Base-by-base conservation (phyloP, 2,113 vertebrate species). In the Ia io region DNA sequence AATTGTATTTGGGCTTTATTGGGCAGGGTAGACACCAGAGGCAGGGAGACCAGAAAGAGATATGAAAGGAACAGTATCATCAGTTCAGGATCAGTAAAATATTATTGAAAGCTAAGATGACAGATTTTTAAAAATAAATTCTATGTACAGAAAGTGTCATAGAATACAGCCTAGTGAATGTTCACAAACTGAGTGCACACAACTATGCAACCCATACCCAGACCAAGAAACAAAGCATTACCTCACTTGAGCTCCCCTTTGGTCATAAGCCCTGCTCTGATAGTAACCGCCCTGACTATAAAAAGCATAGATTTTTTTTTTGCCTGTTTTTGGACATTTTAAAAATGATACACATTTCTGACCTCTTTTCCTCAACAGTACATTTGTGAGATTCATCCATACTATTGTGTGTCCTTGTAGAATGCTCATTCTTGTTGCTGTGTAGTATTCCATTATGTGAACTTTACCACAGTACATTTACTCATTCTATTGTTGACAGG, bases 331-430 rank as follows among this genome's bases (percentile, higher is more conserved):
- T 74, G 28, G 63, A 28, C 59, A 59, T 79, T 86, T 91, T 40
- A 17, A 63, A 79, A 89, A 28, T 89, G 53, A 83, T 70, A 49
- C 51, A 30, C 2, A 3, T 95, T 78, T 89, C 47, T 89, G 59
- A 7, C 59, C 44, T 65, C 22, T 90, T 61, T 70, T 74, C 32
- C n/a, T 80, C 61, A 32, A 6, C 9, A 35, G 18, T 61, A 12
- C 42, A 3, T 82, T 49, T 71, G 42, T 74, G 32, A 63, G 53
- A 30, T 51, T 40, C 17, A 17, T 28, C 28, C 40, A 17, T 14
- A 47, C 25, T 49, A 10, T 20, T 37, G 11, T 17, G 6, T 35
- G 28, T 28, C 23, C 83, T 67, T 51, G 6, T 25, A n/a, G 25
- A 5, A 32, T 47, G 35, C 10, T 84, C 14, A 20, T 25, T 77